Conservation (phyloP, 2,113 vertebrate species). For the Pimephales promelas region DNA sequence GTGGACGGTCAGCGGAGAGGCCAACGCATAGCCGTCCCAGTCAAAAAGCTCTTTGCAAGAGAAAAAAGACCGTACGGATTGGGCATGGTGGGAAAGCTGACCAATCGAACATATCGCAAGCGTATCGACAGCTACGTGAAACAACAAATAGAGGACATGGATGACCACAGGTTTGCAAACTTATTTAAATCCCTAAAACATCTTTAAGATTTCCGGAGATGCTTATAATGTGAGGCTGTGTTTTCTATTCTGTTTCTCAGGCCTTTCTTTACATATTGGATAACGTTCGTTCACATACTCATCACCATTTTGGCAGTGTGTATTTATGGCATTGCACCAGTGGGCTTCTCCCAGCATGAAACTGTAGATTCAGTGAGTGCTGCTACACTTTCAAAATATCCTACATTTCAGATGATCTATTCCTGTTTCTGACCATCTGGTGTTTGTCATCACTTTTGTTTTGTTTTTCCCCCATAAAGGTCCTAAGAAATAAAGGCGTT, state of each 20-base stretch:
- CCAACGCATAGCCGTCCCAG: slow-evolving; percentile 90
- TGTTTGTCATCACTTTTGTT: slow-evolving; percentile 6
- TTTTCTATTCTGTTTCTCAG: slow-evolving; percentile 65
- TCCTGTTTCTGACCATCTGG: neutral
- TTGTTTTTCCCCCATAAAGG: slow-evolving; percentile 69
- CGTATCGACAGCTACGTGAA: slow-evolving; percentile 97
- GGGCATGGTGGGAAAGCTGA: slow-evolving; percentile 96
- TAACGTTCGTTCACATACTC: slow-evolving; percentile 95
- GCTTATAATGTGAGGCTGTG: neutral
- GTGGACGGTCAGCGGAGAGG: slow-evolving; percentile 86
- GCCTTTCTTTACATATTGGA: slow-evolving; percentile 99
- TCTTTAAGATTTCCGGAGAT: neutral
- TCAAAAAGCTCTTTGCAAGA: slow-evolving; percentile 93
- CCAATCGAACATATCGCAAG: slow-evolving; percentile 97
- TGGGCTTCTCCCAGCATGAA: slow-evolving; percentile 97
- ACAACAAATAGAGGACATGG: slow-evolving; percentile 98
- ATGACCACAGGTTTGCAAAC: slow-evolving; percentile 87
- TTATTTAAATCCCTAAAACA: neutral
- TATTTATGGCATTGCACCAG: slow-evolving; percentile 95
- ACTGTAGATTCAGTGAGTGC: slow-evolving; percentile 95
- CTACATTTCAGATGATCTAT: neutral
- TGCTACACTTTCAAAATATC: neutral
- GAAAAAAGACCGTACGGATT: slow-evolving; percentile 95
- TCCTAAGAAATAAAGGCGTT: slow-evolving; percentile 95
- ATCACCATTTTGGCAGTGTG: slow-evolving; percentile 95